Base-by-base conservation (phyloP, 2,888 invertebrate species). In the Seira sanloemensis region DNA sequence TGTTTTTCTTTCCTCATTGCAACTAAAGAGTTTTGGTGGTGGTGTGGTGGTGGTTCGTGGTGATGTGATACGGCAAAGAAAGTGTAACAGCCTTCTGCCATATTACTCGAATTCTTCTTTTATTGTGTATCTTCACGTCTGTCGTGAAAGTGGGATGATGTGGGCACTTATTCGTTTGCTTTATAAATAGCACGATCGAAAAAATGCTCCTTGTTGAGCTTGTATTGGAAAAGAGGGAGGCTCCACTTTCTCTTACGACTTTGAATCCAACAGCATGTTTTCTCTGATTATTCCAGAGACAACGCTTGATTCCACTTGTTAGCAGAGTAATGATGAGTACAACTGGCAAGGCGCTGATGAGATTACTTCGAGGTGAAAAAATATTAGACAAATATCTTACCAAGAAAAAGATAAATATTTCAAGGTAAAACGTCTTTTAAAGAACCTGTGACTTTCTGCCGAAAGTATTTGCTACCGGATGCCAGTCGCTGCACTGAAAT, bases 61-160 rank as follows among this genome's bases (percentile, higher is more conserved):
- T 7, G 37, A 37, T 37, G 37, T 12, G 37, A 37, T 37, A 37
- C 12, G 37, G 37, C 37, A 37, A 37, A 37, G n/a, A n/a, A 37
- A 37, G 5, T 37, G 37, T 37, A 7, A 37, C 37, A 37, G n/a
- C n/a, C 37, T 37, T 7, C 12, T 4, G 12, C 37, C 37, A 37
- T 37, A 37, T 37, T 37, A 37, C 37, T 7, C 4, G 37, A 37
- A 79, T 78, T 78, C 67, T 68, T 74, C 79, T 77, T 65, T 19
- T 72, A 46, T 27, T 80, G 75, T 81, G 75, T 81, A 75, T 81
- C 75, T 81, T 75, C 75, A 75, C 62, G 81, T 68, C 81, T 81
- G 81, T 81, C 81, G 75, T 81, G 74, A 19, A 50, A 7, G 50
- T 12, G n/a, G 50, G 50, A 50, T 50, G 50, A 50, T 50, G 50